Evolutionary conservation across 2,113 vertebrate species (phyloP), one percentile per base, ranked within the genome.

Genomic region (Ammodytes marinus): DNA sequence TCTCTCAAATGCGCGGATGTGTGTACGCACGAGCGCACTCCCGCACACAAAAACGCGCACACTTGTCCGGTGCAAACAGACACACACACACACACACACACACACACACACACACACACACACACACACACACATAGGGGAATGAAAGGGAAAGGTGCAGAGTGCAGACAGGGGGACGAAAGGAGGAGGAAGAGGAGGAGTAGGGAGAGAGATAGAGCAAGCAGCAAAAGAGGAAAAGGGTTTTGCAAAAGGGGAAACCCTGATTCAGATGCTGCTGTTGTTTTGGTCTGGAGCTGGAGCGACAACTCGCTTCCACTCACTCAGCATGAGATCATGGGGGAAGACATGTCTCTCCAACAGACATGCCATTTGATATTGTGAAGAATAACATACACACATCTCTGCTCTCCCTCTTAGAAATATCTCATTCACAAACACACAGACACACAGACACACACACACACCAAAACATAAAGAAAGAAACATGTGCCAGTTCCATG

Each of bases 111-210:
- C 47, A 8, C 79, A 42, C 6, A 10, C 37, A 77, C 77, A 19
- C 71, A 74, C 76, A 85, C 76, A 85, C 42, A 79, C 71, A 65
- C 83, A 90, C 84, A 90, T 27, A 89, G 89, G 74, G 60, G 74
- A 59, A 54, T 74, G 52, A 79, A 85, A 82, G 75, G 72, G 73
- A 91, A 89, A 88, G 79, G 86, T 83, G 68, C 57, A 82, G 74
- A 60, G 53, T 75, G 73, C 55, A 50, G 84, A 27, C 2, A 15
- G 11, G 39, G 50, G 73, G 63, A 19, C 27, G 14, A 3, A 15
- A 40, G 47, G 66, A 27, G 40, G 11, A 46, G 58, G 77, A 43
- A 27, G 27, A 27, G 27, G 27, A 27, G 27, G 27, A 27, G 27
- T 27, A 27, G 2, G 27, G 27, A 27, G 37, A 37, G 61, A 50